Conservation (phyloP, 1,140 invertebrate species). For the Lamellibrachia luymesi region DNA sequence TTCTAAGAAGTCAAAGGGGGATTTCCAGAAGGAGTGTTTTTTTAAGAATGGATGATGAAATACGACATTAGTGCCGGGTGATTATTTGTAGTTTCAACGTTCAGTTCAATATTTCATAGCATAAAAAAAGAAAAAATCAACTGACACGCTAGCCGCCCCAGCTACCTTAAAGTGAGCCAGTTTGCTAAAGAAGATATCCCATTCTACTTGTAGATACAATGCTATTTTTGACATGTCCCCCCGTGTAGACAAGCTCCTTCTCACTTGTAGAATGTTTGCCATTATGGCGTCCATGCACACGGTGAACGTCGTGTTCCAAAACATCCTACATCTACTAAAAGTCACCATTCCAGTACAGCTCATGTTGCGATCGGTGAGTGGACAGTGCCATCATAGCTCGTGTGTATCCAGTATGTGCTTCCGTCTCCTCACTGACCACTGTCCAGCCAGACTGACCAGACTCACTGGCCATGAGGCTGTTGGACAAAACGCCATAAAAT, state of each 20-base stretch:
- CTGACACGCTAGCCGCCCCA: no score
- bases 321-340: not conserved
- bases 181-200: no score
- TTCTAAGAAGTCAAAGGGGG: no score
- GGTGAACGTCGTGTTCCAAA: not conserved
- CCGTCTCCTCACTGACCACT: not conserved
- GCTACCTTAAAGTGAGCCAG: no score
- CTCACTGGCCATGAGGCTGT: not conserved
- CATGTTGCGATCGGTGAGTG: conserved; percentile 6
- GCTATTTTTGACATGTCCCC: not conserved
- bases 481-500: not conserved
- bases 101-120: no score
- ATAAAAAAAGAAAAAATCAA: no score
- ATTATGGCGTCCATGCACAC: not conserved
- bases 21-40: no score
- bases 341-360: conserved; percentile 10
- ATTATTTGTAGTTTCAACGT: no score
- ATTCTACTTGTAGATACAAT: not conserved
- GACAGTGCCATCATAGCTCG: not conserved
- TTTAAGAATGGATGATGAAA: no score
- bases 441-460: not conserved
- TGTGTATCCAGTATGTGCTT: not conserved
- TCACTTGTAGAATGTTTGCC: conserved; percentile 12
- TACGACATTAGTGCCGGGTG: no score
- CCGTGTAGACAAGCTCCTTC: not conserved